Base-by-base conservation (phyloP, 2,888 invertebrate genomes). In the Spilarctia lutea region DNA sequence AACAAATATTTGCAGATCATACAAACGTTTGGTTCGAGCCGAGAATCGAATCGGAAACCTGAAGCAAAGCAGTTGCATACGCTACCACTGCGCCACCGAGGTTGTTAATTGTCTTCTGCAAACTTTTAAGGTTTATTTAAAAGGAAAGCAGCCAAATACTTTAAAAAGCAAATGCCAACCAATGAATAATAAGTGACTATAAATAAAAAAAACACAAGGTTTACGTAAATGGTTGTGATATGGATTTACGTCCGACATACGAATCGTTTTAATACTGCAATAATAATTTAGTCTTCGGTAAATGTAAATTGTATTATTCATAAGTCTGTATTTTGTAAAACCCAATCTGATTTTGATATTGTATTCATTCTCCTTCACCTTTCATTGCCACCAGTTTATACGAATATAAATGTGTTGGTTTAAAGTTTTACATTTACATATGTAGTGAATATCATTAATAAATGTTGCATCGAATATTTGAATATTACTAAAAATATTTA, bases 331-430 rank as follows among this genome's bases (percentile, higher is more conserved):
- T 27, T 45, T 45, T 68, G 67, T 30, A 68, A 45, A 67, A 30
- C 42, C 45, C 45, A 67, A 45, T 68, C 27, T 42, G 67, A 45
- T 45, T 45, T 68, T 42, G 30, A 68, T 68, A 68, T 68, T 68
- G 67, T 45, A 45, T 45, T 45, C 45, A 20, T 20, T 45, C 42
- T 42, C 67, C 42, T 68, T 68, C 67, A 68, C 45, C 67, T 68
- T 68, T 68, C 20, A 45, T 30, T 68, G 45, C 27, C 63, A 71
- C 18, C 60, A 42, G 3, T 70, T 39, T 70, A 35, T 30, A 45
- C 24, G 52, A 30, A 30, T 45, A 68, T 45, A 20, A 45, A 68
- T 68, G 27, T 30, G 30, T 27, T 11, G 11, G 10, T 45, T 45
- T 67, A 18, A 27, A 45, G 11, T 27, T 27, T 27, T 60, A 56